These are phyloP conservation scores for Dissostichus mawsoni DNA, from an alignment of 2,113 vertebrate species.

Conservation along the genomic window DNA sequence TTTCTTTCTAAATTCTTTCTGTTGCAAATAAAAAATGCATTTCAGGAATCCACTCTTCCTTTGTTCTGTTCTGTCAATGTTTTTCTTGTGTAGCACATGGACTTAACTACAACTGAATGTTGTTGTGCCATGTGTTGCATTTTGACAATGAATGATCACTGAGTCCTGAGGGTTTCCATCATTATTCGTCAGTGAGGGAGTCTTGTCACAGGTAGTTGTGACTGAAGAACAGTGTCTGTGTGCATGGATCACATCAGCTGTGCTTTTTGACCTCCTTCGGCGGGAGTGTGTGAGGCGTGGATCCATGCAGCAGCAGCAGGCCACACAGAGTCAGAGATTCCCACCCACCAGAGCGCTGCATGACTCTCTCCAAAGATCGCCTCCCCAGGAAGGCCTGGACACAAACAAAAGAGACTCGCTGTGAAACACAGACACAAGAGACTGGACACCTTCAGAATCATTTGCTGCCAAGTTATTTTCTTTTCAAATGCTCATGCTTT, in stretches of 20 bases:
- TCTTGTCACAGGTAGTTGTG: background rate
- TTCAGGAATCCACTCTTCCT: no score
- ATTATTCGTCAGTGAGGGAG: background rate
- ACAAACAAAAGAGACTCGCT: slow-evolving; percentile 3
- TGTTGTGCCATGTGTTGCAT: background rate
- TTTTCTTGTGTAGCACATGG: no score
- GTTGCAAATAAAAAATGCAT: no score
- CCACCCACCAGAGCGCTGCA: slow-evolving; percentile 89
- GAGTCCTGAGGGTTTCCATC: background rate
- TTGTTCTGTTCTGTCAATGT: background rate
- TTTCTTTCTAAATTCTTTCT: no score
- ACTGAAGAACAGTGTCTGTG: background rate
- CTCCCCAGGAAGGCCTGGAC: slow-evolving; percentile 90
- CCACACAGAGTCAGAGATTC: slow-evolving; percentile 89
- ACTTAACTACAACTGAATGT: background rate
- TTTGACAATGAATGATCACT: background rate
- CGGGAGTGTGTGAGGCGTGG: slow-evolving; percentile 39
- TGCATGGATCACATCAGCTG: slow-evolving; percentile 25
- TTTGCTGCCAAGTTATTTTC: background rate
- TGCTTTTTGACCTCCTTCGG: slow-evolving; percentile 70
- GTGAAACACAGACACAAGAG: background rate
- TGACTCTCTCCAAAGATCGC: slow-evolving; percentile 89
- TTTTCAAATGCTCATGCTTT: background rate
- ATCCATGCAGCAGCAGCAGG: slow-evolving; percentile 87
- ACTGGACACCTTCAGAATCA: background rate